Evolutionary conservation across 2,113 vertebrate genomes (phyloP), one percentile per base, ranked within the genome.

Genomic region (Dasyurus viverrinus): DNA sequence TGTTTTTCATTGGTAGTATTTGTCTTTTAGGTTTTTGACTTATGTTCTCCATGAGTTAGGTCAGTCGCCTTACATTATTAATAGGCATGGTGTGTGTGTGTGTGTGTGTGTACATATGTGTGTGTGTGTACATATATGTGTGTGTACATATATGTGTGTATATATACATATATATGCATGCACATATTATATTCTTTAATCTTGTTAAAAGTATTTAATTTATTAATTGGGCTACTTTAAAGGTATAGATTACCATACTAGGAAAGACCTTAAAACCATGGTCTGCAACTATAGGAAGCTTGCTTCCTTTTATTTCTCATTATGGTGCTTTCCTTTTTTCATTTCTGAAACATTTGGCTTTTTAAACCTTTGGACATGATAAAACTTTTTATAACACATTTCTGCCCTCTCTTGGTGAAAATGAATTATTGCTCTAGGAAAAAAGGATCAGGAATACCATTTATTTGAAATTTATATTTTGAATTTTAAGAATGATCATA

Each of bases 371-470:
- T 55, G 48, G 89, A 47, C 68, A 25, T 89, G 84, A 11, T 95
- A 14, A 89, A 46, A 48, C 48, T 47, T 16, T 96, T 97, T 91
- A 36, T 94, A 60, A 94, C 9, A 23, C 90, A 52, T 90, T 89
- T 93, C 30, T 93, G 92, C 96, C 96, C 96, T 97, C 97, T 97
- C 91, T 95, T 97, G 97, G 96, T 96, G 93, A 95, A 96, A 96
- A 57, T 95, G 23, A 50, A 90, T 89, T 96, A 84, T 54, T 97
- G 92, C 76, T 95, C 8, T 92, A 52, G 93, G 27, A 54, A 54
- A 24, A 42, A 84, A 23, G 42, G n/a, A 30, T 76, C 48, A 92
- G 8, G 68, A 48, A 47, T 23, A 68, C 90, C 54, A 96, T 91
- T 97, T 94, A n/a, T 96, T 95, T 91, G 46, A 95, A 47, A 92